These are phyloP conservation scores for Brachyistius frenatus DNA, from an alignment of 2,113 vertebrate genomes.

Conservation along the genomic window DNA sequence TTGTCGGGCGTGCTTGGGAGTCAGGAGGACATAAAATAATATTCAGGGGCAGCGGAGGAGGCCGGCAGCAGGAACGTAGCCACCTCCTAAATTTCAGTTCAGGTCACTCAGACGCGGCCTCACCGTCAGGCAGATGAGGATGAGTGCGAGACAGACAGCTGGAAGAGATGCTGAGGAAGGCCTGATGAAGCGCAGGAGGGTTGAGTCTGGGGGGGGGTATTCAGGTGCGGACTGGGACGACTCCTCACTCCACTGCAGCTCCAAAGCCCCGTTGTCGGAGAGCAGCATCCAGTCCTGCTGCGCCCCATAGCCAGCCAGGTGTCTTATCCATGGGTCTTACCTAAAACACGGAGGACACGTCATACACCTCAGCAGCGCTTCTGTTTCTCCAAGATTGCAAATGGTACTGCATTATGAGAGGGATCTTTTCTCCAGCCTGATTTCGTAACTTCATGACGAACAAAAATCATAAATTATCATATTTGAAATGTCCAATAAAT, in stretches of 20 bases:
- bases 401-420: not conserved
- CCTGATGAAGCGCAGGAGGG: not conserved
- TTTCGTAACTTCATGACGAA: slow-evolving; percentile 16
- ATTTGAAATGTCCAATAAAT: slow-evolving; percentile 14
- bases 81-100: not conserved
- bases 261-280: slow-evolving; percentile 24
- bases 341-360: slow-evolving; percentile 5
- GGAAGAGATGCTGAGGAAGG: slow-evolving; percentile 10
- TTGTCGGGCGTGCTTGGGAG: not conserved
- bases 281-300: slow-evolving; percentile 38
- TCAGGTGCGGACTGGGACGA: not conserved
- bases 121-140: not conserved
- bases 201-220: not conserved
- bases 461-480: slow-evolving; percentile 14
- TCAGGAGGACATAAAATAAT: slow-evolving; percentile 30
- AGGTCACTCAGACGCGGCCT: not conserved
- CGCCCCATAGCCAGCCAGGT: slow-evolving; percentile 28
- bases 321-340: slow-evolving; percentile 50
- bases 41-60: not conserved
- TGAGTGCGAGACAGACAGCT: not conserved
- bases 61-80: not conserved
- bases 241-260: slow-evolving; percentile 30
- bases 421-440: not conserved
- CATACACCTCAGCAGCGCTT: not conserved
- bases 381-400: not conserved